These are phyloP conservation scores for Limosa lapponica DNA, from an alignment of 2,797 vertebrate genomes.

Conservation along the genomic window DNA sequence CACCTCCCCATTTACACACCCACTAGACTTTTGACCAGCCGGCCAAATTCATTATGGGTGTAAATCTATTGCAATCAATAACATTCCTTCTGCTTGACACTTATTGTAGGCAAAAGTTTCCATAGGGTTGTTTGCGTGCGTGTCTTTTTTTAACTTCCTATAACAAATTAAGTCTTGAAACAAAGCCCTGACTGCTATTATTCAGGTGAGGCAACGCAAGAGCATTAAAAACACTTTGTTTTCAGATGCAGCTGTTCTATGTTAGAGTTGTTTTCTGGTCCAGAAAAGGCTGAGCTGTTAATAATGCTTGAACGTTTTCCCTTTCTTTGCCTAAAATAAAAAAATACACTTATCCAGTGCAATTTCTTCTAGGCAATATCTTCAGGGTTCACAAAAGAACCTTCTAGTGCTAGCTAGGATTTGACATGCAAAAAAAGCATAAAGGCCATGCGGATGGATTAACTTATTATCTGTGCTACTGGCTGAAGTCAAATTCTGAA, in stretches of 20 bases:
- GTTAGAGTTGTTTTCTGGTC: constrained; percentile 48
- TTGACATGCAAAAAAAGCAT: not conserved
- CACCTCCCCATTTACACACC: constrained; percentile 47
- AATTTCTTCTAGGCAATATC: not conserved
- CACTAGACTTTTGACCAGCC: constrained; percentile 45
- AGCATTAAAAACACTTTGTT: constrained; percentile 15
- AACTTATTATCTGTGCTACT: not conserved
- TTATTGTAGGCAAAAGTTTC: constrained; percentile 59
- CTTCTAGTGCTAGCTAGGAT: not conserved
- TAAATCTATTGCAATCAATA: constrained; percentile 70
- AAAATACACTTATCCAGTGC: not conserved
- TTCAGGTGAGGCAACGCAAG: constrained; percentile 46
- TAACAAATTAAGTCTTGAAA: constrained; percentile 30
- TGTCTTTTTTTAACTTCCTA: constrained; percentile 47
- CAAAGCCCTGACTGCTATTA: constrained; percentile 37
- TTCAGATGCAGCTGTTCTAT: constrained; percentile 49
- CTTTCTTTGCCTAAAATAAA: not conserved
- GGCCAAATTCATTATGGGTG: constrained; percentile 67
- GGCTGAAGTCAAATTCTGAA: not conserved
- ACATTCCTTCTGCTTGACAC: constrained; percentile 64
- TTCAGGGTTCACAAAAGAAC: not conserved
- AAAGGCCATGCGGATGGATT: not conserved
- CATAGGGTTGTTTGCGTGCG: not conserved
- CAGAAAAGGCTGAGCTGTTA: constrained; percentile 31
- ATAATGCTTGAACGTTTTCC: not conserved